Evolutionary conservation across 1,140 invertebrate genomes (phyloP), one percentile per base, ranked within the genome.

Genomic region (Atta colombica): DNA sequence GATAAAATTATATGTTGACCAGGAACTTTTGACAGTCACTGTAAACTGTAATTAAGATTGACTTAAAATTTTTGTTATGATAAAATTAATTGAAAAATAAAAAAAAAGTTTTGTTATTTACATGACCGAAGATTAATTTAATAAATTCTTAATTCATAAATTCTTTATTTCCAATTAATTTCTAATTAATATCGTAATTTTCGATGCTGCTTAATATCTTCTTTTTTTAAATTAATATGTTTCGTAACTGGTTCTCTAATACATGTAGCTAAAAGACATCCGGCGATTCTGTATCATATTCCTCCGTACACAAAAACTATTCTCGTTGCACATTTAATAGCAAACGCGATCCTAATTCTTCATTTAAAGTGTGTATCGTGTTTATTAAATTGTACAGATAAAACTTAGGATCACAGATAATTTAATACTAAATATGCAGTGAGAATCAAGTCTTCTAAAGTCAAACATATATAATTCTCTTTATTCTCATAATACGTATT

Each of bases 241-340:
- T 66, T 78, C 25, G 25, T 58, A 39, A 12, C 55, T 80, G 49
- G 31, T 80, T 28, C 49, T 80, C 16, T 69, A 58, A 1, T 39
- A 68, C 3, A 35, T 55, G 35, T 18, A 80, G n/a, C 55, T 69
- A 31, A n/a, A 69, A 80, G 63, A 69, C 31, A 69, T 58, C 7
- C n/a, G 49, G 8, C 69, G 63, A 45, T n/a, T 80, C 49, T 21
- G 49, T 6, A 8, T 69, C 12, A 16, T 55, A 25, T 21, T 53
- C 6, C 2, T 14, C 14, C 49, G 14, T 45, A 45, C 2, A 45
- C 39, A 12, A 8, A 45, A 10, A 45, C 10, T 53, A 25, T 31
- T 28, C 14, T 25, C 21, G 35, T 18, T 14, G 49, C 65, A 69
- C 49, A 69, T 69, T 80, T 69, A 69, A 58, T 28, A 60, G 16